Conservation (phyloP, 2,888 invertebrate species). For the Tromatobia lineatoria region DNA sequence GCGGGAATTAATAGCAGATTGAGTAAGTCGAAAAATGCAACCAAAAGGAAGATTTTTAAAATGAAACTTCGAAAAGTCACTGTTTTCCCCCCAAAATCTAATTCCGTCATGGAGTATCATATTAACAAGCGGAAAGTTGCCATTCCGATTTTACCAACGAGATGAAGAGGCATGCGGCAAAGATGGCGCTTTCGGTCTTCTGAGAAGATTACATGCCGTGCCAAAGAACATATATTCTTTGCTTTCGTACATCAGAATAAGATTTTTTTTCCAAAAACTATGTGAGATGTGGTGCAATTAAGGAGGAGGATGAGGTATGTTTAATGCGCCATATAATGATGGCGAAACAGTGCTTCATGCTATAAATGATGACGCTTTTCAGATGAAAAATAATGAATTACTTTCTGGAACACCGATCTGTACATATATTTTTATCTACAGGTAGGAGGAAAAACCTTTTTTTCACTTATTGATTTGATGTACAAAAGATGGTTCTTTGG, state of each 20-base stretch:
- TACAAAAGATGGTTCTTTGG: not conserved
- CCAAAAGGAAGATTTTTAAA: no score
- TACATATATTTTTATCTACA: not conserved
- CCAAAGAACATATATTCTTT: no score
- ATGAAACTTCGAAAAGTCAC: no score
- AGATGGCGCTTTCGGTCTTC: constrained; percentile 37
- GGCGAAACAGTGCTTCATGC: not conserved
- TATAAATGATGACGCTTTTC: not conserved
- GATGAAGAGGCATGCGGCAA: constrained; percentile 10
- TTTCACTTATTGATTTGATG: not conserved
- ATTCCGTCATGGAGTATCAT: not conserved
- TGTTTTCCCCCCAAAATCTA: not conserved
- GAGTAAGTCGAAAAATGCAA: no score
- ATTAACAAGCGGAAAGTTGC: not conserved
- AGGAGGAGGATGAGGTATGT: no score
- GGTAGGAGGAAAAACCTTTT: not conserved
- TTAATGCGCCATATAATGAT: not conserved
- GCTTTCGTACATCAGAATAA: no score
- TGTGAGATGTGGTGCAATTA: not conserved
- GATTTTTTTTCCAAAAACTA: not conserved
- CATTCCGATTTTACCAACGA: constrained; percentile 4
- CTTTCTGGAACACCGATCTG: not conserved
- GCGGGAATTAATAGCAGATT: no score
- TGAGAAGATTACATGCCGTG: constrained; percentile 23
- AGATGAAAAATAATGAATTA: not conserved